These are phyloP conservation scores for Aleadryas rufinucha DNA, from an alignment of 2,113 vertebrate genomes.

Conservation along the genomic window DNA sequence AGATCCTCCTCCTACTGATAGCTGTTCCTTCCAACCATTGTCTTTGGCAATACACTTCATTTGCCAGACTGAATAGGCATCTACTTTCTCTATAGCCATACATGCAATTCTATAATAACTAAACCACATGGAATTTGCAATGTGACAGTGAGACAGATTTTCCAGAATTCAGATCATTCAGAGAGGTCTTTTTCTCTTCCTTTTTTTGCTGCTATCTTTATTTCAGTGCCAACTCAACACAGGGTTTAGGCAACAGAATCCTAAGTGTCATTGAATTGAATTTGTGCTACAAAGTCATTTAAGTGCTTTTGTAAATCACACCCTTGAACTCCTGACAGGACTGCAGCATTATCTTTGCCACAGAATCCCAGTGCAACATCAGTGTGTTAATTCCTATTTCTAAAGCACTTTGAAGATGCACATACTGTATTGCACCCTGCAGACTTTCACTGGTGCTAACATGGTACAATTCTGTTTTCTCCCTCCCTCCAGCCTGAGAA, in stretches of 20 bases:
- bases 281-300: conserved; percentile 9
- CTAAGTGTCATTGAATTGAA: not conserved
- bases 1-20: not conserved
- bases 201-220: not conserved
- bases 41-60: not conserved
- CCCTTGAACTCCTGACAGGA: not conserved
- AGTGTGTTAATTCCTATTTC: not conserved
- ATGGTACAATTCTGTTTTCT: not conserved
- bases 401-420: conserved; percentile 26
- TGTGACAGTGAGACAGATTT: not conserved
- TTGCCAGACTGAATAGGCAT: not conserved
- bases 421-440: not conserved
- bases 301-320: conserved; percentile 16
- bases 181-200: not conserved
- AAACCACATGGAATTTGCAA: not conserved
- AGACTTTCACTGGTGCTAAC: conserved; percentile 13
- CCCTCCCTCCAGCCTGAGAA: not conserved
- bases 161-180: not conserved
- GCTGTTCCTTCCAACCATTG: not conserved
- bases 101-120: not conserved
- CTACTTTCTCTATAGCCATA: not conserved
- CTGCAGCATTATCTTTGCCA: not conserved
- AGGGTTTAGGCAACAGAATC: not conserved
- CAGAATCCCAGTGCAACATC: not conserved
- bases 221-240: not conserved